phyloP scores from a whole-genome alignment of 2,113 vertebrate genomes.

The Pseudorasbora parva region DNA sequence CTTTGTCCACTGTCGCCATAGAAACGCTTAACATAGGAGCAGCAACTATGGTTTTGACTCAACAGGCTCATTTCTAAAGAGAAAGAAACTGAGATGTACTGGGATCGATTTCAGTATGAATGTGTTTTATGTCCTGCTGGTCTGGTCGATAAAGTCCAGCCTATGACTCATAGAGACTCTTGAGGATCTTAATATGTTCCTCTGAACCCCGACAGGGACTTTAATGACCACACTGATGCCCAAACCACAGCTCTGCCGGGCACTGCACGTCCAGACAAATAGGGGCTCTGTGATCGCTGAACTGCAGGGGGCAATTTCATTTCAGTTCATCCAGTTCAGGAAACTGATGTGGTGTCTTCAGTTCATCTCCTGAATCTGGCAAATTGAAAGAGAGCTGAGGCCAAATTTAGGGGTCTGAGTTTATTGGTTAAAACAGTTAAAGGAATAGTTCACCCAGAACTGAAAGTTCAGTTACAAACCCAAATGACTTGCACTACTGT shows the following conservation, averaged over 20 bases:
- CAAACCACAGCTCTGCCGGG: neutral
- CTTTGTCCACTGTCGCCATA: conserved; percentile 20
- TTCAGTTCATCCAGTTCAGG: conserved; percentile 17
- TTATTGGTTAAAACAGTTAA: neutral
- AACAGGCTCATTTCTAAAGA: conserved; percentile 31
- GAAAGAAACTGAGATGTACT: conserved; percentile 39
- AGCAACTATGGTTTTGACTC: conserved; percentile 33
- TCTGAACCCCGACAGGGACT: conserved; percentile 29
- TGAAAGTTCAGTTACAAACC: neutral
- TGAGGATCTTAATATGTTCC: conserved; percentile 30
- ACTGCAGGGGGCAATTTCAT: conserved; percentile 20
- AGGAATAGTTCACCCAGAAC: conserved; percentile 6
- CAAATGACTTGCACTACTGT: neutral
- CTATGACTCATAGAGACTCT: conserved; percentile 34
- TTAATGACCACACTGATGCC: conserved; percentile 28
- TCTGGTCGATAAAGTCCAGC: conserved; percentile 37
- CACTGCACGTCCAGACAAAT: conserved; percentile 24
- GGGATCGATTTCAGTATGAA: conserved; percentile 30
- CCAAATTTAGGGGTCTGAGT: conserved; percentile 19
- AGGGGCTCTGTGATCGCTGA: conserved; percentile 13
- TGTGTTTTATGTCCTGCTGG: conserved; percentile 31
- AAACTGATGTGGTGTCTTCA: conserved; percentile 18
- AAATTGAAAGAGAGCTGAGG: conserved; percentile 17
- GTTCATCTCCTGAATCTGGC: conserved; percentile 17
- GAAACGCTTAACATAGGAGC: conserved; percentile 34